These are phyloP conservation scores for Petrocephalus sullivani DNA, from an alignment of 2,797 vertebrate species.

Conservation along the genomic window DNA sequence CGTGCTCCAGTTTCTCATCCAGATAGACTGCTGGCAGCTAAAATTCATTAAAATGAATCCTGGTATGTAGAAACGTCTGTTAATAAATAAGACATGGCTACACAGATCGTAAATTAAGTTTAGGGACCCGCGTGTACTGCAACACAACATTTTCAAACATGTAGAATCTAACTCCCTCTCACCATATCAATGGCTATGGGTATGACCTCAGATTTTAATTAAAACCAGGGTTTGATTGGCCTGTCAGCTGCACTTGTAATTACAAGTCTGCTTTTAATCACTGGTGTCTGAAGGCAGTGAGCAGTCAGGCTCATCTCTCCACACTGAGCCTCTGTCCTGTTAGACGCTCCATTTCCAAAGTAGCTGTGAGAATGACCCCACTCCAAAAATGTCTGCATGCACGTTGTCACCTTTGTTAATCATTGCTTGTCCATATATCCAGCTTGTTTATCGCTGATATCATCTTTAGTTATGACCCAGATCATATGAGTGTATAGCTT, in stretches of 20 bases:
- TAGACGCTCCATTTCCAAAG: not conserved
- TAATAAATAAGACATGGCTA: not conserved
- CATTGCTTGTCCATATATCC: not conserved
- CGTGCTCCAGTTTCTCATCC: not conserved
- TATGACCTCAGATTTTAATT: slow-evolving; percentile 40
- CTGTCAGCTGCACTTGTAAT: slow-evolving; percentile 37
- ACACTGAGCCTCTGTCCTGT: not conserved
- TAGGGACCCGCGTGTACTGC: not conserved
- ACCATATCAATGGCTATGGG: slow-evolving; percentile 19
- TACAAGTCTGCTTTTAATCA: slow-evolving; percentile 25
- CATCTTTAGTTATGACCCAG: not conserved
- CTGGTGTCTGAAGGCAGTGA: not conserved
- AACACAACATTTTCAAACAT: not conserved
- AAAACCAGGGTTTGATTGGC: slow-evolving; percentile 38
- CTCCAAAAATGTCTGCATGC: not conserved
- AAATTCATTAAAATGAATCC: not conserved
- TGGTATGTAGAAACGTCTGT: not conserved
- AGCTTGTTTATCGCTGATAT: not conserved
- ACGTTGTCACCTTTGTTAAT: not conserved
- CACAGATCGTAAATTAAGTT: not conserved
- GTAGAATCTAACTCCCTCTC: slow-evolving; percentile 16
- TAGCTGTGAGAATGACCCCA: not conserved
- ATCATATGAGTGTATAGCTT: not conserved
- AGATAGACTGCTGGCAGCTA: not conserved
- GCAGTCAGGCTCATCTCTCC: not conserved